Base-by-base conservation (phyloP, 2,113 vertebrate genomes). In the Peromyscus leucopus region DNA sequence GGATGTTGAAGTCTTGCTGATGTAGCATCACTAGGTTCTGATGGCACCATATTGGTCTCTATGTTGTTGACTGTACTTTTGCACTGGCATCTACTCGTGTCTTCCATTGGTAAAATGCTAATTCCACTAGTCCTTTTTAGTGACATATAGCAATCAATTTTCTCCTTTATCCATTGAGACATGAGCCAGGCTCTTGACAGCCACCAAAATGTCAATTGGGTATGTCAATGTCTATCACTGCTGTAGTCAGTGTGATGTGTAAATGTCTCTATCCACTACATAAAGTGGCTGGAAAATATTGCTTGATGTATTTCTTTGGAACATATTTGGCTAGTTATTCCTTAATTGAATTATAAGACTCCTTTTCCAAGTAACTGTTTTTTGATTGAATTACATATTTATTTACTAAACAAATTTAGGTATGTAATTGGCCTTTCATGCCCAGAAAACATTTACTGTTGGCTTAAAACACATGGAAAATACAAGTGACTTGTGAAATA, bases 311-410 rank as follows among this genome's bases (percentile, higher is more conserved):
- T 84, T 55, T 10, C 17, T 79, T 72, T 84, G 51, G 89, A 94
- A 92, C 4, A 51, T 36, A n/a, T 72, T 92, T 46, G 72, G n/a
- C 72, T 83, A 79, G 31, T 84, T 63, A 22, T 39, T 89, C 1
- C 92, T 39, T 76, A 48, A 96, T 90, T 93, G 11, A 91, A 91
- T 88, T 71, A 91, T 69, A 61, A 84, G 16, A 46, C 17, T 83
- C 26, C 8, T 71, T 90, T 95, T 51, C 59, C n/a, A 91, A 78
- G 76, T 85, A 85, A 90, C 71, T 87, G 16, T 11, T 69, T 67
- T 95, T 39, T 83, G 1, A 93, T 83, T 78, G 36, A 84, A 84
- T 91, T 84, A 72, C 3, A 76, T 7, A 72, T 94, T 89, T 89
- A 9, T n/a, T 85, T n/a, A 83, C 46, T 36, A 57, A 91, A 59